phyloP scores from a whole-genome alignment of 2,888 invertebrate genomes.

The Lamellibrachia columna region DNA sequence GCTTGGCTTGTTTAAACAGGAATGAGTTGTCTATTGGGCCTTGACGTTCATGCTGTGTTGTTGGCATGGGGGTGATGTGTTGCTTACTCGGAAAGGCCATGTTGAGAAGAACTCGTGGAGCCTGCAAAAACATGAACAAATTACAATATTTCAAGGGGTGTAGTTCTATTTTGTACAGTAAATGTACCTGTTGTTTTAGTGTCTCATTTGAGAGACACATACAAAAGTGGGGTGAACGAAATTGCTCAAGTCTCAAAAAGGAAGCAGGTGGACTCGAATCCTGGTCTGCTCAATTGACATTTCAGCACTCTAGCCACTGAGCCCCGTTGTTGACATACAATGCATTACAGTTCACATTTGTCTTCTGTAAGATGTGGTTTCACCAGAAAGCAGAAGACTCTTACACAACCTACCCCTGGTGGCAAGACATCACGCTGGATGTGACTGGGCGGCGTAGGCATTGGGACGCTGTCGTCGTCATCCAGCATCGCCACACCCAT shows the following conservation, averaged over 20 bases:
- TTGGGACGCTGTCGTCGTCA: slow-evolving; percentile 28
- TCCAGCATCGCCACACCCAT: slow-evolving; percentile 45
- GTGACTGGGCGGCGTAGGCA: background rate
- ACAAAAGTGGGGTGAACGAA: too few relatives aligned
- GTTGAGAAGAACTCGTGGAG: background rate
- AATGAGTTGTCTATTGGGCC: slow-evolving; percentile 17
- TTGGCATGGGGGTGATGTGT: background rate
- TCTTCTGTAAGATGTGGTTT: slow-evolving; percentile 8
- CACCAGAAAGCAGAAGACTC: background rate
- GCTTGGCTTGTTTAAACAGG: slow-evolving; percentile 14
- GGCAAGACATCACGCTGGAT: slow-evolving; percentile 32
- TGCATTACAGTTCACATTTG: too few relatives aligned
- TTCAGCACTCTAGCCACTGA: too few relatives aligned
- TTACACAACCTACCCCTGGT: slow-evolving; percentile 36
- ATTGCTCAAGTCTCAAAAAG: too few relatives aligned
- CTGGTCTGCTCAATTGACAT: too few relatives aligned
- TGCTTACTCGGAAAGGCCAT: background rate
- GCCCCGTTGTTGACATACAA: too few relatives aligned
- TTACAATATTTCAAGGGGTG: too few relatives aligned
- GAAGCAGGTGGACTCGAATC: too few relatives aligned
- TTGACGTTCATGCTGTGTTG: background rate
- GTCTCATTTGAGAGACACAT: too few relatives aligned
- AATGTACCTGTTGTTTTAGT: too few relatives aligned
- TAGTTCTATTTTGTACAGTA: too few relatives aligned
- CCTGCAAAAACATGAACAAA: background rate